phyloP scores from a whole-genome alignment of 1,140 invertebrate species.

The Mycetomoellerius zeteki region DNA sequence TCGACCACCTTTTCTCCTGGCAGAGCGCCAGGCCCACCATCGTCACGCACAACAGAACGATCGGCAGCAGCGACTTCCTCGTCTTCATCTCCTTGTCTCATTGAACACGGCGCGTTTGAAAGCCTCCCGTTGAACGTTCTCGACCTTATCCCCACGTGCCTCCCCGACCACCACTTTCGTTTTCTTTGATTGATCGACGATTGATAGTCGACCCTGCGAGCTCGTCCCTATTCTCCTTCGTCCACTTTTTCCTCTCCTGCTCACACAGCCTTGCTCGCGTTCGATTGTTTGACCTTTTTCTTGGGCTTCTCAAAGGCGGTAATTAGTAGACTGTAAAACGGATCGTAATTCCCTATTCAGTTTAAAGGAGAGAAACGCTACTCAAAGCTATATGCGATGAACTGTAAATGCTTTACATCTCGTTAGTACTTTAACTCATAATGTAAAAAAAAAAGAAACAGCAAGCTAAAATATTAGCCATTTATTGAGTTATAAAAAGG shows the following conservation, averaged over 20 bases:
- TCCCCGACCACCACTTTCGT: conserved; percentile 55
- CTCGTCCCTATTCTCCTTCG: not conserved
- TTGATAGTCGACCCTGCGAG: conserved; percentile 39
- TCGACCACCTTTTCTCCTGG: conserved; percentile 51
- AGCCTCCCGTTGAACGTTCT: conserved; percentile 63
- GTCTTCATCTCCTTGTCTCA: conserved; percentile 80
- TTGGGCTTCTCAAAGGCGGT: conserved; percentile 38
- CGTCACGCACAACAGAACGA: conserved; percentile 69
- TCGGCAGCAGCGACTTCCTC: conserved; percentile 70
- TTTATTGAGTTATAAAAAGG: not conserved
- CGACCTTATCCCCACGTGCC: conserved; percentile 47
- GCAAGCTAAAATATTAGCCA: not conserved
- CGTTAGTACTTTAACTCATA: not conserved
- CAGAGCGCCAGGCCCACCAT: conserved; percentile 59
- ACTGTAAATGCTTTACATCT: not conserved
- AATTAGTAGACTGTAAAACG: conserved; percentile 28
- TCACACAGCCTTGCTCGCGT: not conserved
- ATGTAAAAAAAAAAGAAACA: not conserved
- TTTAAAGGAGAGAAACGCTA: not conserved
- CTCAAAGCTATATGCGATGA: not conserved
- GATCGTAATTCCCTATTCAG: not conserved
- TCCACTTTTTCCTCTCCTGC: not conserved
- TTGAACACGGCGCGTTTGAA: conserved; percentile 74
- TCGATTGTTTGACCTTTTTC: conserved; percentile 4
- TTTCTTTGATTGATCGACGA: conserved; percentile 61